Evolutionary conservation across 2,797 vertebrate genomes (phyloP).

Genomic region (Pitangus sulphuratus): DNA sequence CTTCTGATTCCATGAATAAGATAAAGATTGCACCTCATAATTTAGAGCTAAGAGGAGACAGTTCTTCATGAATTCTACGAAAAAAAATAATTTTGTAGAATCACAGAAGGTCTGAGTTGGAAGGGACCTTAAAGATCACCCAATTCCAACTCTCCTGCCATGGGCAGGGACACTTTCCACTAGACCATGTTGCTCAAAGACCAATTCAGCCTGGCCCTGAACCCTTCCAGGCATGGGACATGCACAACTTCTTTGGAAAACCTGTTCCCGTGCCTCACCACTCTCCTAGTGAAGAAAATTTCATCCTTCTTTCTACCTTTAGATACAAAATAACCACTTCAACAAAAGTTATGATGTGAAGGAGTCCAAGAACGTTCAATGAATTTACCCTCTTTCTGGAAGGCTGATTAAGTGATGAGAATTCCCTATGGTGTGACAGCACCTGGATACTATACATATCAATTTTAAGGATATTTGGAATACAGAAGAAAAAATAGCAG

Average conservation of each 20-base stretch:
- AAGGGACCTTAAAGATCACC: background rate
- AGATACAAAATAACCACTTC: background rate
- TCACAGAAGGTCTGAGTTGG: background rate
- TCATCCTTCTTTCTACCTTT: background rate
- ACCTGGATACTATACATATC: background rate
- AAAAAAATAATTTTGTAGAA: background rate
- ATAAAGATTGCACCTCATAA: background rate
- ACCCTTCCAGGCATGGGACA: background rate
- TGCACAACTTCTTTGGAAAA: background rate
- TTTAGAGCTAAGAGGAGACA: background rate
- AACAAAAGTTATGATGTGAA: background rate
- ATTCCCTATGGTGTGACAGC: background rate
- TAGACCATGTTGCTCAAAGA: background rate
- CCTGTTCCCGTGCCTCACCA: background rate
- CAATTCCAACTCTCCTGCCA: rapidly evolving
- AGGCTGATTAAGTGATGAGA: background rate
- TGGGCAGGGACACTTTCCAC: background rate
- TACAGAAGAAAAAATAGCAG: background rate
- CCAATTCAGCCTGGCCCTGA: background rate
- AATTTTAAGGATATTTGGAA: background rate
- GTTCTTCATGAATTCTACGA: background rate
- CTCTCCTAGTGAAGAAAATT: background rate
- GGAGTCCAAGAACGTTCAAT: background rate
- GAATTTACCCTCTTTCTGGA: background rate
- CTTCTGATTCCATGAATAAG: background rate